These are phyloP conservation scores for Osmerus mordax DNA, from an alignment of 2,113 vertebrate species.

Conservation along the genomic window DNA sequence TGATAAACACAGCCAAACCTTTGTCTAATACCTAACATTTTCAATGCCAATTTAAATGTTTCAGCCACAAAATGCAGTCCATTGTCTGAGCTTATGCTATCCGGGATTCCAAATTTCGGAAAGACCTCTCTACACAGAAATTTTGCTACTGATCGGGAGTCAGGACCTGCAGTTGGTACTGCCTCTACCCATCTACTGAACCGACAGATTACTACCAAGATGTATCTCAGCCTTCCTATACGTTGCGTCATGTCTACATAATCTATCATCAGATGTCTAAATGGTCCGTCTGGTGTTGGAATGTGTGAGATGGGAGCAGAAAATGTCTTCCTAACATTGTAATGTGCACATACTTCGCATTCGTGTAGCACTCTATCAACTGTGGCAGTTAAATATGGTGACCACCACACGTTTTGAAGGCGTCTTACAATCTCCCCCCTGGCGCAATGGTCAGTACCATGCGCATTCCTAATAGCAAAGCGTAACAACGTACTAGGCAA, in stretches of 20 bases:
- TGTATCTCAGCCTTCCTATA: neutral
- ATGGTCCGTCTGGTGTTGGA: neutral
- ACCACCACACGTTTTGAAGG: too few species aligned
- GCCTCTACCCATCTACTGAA: conserved; percentile 13
- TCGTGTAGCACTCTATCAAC: too few species aligned
- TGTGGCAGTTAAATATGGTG: too few species aligned
- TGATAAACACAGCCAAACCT: neutral
- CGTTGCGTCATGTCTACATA: neutral
- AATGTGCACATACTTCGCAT: too few species aligned
- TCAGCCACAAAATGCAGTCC: neutral
- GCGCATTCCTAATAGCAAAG: too few species aligned
- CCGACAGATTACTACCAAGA: neutral
- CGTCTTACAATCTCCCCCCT: too few species aligned
- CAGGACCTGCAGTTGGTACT: neutral
- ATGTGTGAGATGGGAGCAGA: too few species aligned
- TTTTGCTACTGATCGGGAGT: neutral
- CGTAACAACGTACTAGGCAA: too few species aligned
- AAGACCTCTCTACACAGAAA: conserved; percentile 1
- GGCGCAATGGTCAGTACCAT: too few species aligned
- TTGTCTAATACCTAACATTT: neutral
- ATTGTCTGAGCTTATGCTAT: too few species aligned
- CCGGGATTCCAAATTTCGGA: too few species aligned
- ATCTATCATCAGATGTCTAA: neutral
- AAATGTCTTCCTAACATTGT: neutral
- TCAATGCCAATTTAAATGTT: neutral